Conservation (phyloP, 1,140 invertebrate species). For the Wasmannia auropunctata region DNA sequence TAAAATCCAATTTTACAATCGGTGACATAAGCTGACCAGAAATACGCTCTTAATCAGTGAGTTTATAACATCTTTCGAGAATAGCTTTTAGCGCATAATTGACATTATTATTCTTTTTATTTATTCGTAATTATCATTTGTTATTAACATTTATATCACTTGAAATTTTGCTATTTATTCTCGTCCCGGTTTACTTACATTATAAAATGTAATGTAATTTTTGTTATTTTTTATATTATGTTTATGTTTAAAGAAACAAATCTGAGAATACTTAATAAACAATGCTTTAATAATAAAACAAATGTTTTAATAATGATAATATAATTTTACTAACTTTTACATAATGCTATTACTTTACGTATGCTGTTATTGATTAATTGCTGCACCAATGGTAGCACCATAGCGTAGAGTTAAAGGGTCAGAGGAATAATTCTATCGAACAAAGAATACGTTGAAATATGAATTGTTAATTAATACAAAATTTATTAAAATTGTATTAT, state of each 20-base stretch:
- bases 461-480: background rate
- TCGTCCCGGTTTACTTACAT: background rate
- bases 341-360: background rate
- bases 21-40: background rate
- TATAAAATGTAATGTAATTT: background rate
- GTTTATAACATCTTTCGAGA: background rate
- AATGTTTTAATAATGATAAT: background rate
- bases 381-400: background rate
- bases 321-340: background rate
- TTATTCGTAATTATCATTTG: background rate
- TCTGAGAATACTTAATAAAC: background rate
- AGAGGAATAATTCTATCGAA: background rate
- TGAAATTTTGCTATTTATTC: background rate
- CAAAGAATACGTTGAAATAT: background rate
- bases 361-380: slow-evolving; percentile 28
- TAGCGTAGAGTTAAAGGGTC: background rate
- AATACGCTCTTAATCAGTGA: slow-evolving; percentile 27
- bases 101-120: background rate
- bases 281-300: background rate
- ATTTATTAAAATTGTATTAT: background rate
- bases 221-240: background rate
- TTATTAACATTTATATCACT: background rate
- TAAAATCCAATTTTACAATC: slow-evolving; percentile 51
- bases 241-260: background rate
- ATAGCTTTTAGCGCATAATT: background rate